phyloP scores from a whole-genome alignment of 2,888 invertebrate genomes.

The Pseudococcus viburni region DNA sequence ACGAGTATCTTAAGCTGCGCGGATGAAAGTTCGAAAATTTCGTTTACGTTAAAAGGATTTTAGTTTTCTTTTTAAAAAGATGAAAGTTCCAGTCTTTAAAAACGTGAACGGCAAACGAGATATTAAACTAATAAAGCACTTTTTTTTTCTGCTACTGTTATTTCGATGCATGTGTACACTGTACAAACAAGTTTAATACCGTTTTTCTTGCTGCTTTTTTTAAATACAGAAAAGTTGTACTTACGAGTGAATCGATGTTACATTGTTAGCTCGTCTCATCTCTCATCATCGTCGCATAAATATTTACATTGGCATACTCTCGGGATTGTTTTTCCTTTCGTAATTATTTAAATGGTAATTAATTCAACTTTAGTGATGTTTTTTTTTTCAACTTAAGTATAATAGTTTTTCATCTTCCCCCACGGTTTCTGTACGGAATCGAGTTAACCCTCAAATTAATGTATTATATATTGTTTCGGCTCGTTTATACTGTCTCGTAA shows the following conservation, averaged over 20 bases:
- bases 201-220: not conserved
- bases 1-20: constrained; percentile 34
- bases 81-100: constrained; percentile 13
- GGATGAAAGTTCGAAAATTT: constrained; percentile 52
- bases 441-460: not conserved
- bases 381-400: too few species aligned
- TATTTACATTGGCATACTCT: not conserved
- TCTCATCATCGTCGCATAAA: constrained; percentile 1
- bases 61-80: constrained; percentile 41
- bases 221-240: not conserved
- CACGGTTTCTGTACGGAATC: not conserved
- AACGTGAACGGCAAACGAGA: constrained; percentile 39
- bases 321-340: not conserved
- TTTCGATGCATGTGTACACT: not conserved
- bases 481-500: not conserved
- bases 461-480: not conserved
- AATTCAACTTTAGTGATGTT: not conserved
- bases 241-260: not conserved
- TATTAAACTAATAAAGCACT: constrained; percentile 35
- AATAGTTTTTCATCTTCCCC: not conserved
- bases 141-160: constrained; percentile 31
- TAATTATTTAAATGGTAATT: constrained; percentile 20
- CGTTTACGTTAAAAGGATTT: constrained; percentile 51
- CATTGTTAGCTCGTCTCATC: not conserved
- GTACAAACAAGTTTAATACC: not conserved